These are phyloP conservation scores for Chrysomela aeneicollis DNA, from an alignment of 2,888 invertebrate species.

Conservation along the genomic window DNA sequence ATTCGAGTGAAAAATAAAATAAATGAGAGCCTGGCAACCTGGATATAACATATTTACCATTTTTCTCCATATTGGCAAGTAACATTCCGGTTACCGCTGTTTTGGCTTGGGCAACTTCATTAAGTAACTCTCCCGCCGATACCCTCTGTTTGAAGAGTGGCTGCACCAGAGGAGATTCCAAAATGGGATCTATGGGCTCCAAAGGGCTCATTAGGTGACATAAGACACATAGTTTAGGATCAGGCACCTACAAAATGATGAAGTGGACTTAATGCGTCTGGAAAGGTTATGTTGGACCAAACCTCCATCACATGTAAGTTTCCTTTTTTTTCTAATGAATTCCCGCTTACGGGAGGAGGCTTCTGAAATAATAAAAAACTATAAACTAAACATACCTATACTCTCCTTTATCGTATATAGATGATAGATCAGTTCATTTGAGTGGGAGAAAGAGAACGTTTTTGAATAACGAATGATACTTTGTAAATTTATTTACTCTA, in stretches of 20 bases:
- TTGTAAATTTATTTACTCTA: no score
- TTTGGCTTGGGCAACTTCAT: conserved; percentile 78
- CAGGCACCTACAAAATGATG: conserved; percentile 70
- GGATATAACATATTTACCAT: conserved; percentile 66
- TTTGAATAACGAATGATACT: no score
- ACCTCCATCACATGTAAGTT: conserved; percentile 60
- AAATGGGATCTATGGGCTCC: conserved; percentile 83
- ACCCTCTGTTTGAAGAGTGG: conserved; percentile 80
- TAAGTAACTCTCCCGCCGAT: conserved; percentile 79
- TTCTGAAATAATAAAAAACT: conserved; percentile 49
- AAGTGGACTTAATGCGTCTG: background rate
- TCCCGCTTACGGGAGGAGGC: conserved; percentile 50
- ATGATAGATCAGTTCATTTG: no score
- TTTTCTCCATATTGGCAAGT: conserved; percentile 89
- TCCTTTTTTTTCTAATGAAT: conserved; percentile 53
- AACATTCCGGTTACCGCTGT: conserved; percentile 83
- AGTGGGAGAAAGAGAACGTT: no score
- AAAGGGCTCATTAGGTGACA: conserved; percentile 90
- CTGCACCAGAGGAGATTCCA: conserved; percentile 84
- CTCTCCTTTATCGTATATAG: no score
- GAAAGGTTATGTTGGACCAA: conserved; percentile 21
- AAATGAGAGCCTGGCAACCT: no score
- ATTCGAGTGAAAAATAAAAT: no score
- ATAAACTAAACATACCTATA: background rate
- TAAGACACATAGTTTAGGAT: conserved; percentile 87